Evolutionary conservation across 2,888 invertebrate genomes (phyloP), one percentile per base, ranked within the genome.

Genomic region (Ommatoiulus sabulosus): DNA sequence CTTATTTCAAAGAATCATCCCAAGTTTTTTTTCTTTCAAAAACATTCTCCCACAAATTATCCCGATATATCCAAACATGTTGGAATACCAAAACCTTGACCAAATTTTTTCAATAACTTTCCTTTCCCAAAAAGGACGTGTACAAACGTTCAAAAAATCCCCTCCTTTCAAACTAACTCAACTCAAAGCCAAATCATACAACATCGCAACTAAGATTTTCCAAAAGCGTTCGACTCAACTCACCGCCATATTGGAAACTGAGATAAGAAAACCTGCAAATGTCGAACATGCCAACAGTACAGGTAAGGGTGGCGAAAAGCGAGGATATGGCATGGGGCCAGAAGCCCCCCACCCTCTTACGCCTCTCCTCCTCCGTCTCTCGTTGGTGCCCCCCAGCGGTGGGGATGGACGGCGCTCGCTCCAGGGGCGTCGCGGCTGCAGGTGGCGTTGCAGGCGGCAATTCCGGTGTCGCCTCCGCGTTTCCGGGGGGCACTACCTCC

Each of bases 231-330:
- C n/a, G n/a, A n/a, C n/a, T n/a, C n/a, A 84, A 35, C 92, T 94
- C 93, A 94, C 96, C 96, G 93, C 97, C 97, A 93, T 97, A 97
- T 92, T 97, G 96, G 91, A 97, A 95, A 91, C 97, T 96, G 91
- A 97, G 95, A 91, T 96, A 95, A 91, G 97, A 96, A 93, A 97
- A 97, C 91, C 97, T 95, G 91, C 96, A 96, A 91, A 97, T 95
- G 93, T 97, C 97, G 93, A 97, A 97, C 89, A 97, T 94, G 88
- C 97, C 97, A 90, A 97, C 93, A 2, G 97, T 97, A 92, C 97
- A 97, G 90, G 96, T 96, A 85, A 97, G 94, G 91, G 96, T 95
- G 44, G 97, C 97, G 91, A 97, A 93, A 92, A 96, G 95, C 57
- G 97, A 95, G 92, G 97, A 97, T 91, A 96, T 94, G 24, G 91